These are phyloP conservation scores for Narcine bancroftii DNA, from an alignment of 2,113 vertebrate genomes.

Conservation along the genomic window DNA sequence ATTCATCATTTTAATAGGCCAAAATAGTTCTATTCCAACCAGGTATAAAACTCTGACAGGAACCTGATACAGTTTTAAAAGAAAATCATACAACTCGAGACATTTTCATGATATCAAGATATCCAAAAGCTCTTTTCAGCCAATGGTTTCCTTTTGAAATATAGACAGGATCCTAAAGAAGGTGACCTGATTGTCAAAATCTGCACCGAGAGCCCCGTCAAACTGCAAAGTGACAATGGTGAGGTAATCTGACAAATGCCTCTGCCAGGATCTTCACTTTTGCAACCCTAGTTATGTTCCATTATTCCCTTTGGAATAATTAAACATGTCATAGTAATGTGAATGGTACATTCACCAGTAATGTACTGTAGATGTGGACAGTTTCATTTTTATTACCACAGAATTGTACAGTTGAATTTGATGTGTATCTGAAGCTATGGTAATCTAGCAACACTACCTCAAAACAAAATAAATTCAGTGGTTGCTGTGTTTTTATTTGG, in stretches of 20 bases:
- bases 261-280: not conserved
- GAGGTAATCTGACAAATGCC: not conserved
- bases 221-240: not conserved
- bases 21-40: not conserved
- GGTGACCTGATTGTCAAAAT: not conserved
- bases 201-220: not conserved
- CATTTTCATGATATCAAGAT: not conserved
- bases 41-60: not conserved
- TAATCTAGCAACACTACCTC: not conserved
- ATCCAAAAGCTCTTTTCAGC: not conserved
- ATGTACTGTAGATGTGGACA: not conserved
- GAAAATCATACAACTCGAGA: not conserved
- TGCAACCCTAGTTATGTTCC: not conserved
- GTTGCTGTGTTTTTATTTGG: not conserved
- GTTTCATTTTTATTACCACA: not conserved
- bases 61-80: not conserved
- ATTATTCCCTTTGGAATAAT: not conserved
- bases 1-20: no score
- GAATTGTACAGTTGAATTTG: not conserved
- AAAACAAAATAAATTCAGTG: not conserved
- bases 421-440: no score
- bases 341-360: not conserved
- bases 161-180: not conserved
- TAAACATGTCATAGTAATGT: no score
- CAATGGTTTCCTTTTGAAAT: not conserved